phyloP scores from a whole-genome alignment of 2,113 vertebrate genomes.

The Lipotes vexillifer region DNA sequence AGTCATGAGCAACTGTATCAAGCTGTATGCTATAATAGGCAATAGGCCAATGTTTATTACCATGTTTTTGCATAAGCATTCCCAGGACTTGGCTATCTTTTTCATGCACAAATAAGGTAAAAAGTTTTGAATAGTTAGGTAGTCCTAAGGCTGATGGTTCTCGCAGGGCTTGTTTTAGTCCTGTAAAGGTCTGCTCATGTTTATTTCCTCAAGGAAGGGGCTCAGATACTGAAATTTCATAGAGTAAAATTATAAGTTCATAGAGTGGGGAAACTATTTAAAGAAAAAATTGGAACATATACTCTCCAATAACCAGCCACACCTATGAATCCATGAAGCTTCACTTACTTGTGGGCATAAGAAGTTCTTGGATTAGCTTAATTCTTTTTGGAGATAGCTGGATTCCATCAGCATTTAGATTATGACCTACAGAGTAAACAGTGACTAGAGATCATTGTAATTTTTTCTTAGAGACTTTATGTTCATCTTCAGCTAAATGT shows the following conservation, averaged over 20 bases:
- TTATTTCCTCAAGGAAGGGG: background rate
- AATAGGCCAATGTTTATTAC: background rate
- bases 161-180: background rate
- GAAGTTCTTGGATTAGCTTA: no score
- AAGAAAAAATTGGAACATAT: background rate
- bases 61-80: background rate
- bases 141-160: background rate
- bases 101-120: background rate
- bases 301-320: background rate
- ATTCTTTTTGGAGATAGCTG: background rate
- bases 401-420: no score
- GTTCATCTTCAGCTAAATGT: background rate
- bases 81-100: background rate
- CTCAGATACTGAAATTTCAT: background rate
- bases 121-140: background rate
- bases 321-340: background rate
- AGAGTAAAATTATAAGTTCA: background rate
- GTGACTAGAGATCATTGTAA: background rate
- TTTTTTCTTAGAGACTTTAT: background rate
- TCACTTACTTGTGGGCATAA: no score
- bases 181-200: background rate
- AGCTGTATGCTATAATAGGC: background rate
- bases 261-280: background rate
- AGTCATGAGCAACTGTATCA: background rate
- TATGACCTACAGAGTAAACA: background rate